These are phyloP conservation scores for Enteromius fasciolatus DNA, from an alignment of 2,797 vertebrate species.

Conservation along the genomic window DNA sequence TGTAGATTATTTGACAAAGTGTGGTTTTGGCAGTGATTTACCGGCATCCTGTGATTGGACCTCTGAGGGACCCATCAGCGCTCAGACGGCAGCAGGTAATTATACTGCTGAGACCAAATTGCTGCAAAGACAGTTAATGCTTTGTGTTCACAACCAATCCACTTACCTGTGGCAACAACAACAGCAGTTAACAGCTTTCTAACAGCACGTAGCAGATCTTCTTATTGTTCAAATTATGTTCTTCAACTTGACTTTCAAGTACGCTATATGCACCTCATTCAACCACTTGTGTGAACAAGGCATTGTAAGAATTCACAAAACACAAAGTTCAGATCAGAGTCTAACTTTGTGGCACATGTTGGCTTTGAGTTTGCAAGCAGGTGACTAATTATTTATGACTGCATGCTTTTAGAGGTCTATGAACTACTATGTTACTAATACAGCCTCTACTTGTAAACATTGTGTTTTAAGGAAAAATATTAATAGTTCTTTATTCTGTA, in stretches of 20 bases:
- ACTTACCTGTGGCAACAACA: slow-evolving; percentile 18
- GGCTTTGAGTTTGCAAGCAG: neutral
- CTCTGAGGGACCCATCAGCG: slow-evolving; percentile 68
- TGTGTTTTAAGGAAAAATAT: neutral
- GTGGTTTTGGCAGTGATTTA: slow-evolving; percentile 75
- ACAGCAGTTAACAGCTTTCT: slow-evolving; percentile 8
- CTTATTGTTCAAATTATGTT: neutral
- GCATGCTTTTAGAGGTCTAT: neutral
- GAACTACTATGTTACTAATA: neutral
- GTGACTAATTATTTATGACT: slow-evolving; percentile 1
- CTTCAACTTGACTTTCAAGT: neutral
- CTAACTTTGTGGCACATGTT: slow-evolving; percentile 10
- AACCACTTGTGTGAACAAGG: neutral
- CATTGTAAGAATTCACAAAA: slow-evolving; percentile 1
- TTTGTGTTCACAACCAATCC: slow-evolving; percentile 48
- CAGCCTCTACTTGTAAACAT: neutral
- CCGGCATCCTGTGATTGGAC: slow-evolving; percentile 81
- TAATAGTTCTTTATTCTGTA: neutral
- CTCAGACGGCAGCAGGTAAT: slow-evolving; percentile 71
- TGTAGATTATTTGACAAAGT: slow-evolving; percentile 82
- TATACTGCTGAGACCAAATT: slow-evolving; percentile 23
- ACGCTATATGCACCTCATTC: neutral
- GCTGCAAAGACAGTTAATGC: slow-evolving; percentile 55
- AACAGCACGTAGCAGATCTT: neutral
- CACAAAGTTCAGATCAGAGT: slow-evolving; percentile 29